These are phyloP conservation scores for Anthonomus grandis DNA, from an alignment of 1,140 invertebrate genomes.

Conservation along the genomic window DNA sequence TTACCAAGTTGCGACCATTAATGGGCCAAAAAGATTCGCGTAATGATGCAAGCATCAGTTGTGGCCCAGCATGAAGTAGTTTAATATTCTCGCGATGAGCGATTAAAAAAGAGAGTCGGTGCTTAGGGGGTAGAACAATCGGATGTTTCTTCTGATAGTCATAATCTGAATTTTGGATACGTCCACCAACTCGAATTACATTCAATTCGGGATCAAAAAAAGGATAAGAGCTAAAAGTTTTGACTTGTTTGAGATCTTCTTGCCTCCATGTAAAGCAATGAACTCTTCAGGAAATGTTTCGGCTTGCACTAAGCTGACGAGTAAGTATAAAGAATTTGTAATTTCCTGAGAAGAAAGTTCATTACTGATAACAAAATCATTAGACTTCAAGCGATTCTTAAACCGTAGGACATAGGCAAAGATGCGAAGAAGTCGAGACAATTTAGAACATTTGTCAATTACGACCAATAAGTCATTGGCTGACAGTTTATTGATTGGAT, in stretches of 20 bases:
- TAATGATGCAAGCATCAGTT: conserved; percentile 28
- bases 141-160: conserved; percentile 38
- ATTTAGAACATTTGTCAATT: too few relatives aligned
- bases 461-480: too few relatives aligned
- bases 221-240: conserved; percentile 28
- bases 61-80: conserved; percentile 36
- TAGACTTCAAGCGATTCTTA: neutral
- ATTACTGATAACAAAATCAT: neutral
- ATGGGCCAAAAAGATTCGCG: conserved; percentile 25
- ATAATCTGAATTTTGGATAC: conserved; percentile 37
- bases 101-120: conserved; percentile 32
- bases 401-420: neutral
- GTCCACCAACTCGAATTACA: conserved; percentile 48
- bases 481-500: too few relatives aligned
- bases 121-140: conserved; percentile 38
- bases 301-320: neutral
- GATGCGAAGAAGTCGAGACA: too few relatives aligned
- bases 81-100: conserved; percentile 33
- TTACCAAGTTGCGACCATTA: conserved; percentile 3
- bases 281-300: neutral
- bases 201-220: conserved; percentile 43
- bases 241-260: conserved; percentile 1
- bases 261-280: neutral
- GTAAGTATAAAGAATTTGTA: neutral
- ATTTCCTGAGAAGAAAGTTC: neutral